Evolutionary conservation across 2,888 invertebrate genomes (phyloP), one percentile per base, ranked within the genome.

Genomic region (Philereme vetulata): DNA sequence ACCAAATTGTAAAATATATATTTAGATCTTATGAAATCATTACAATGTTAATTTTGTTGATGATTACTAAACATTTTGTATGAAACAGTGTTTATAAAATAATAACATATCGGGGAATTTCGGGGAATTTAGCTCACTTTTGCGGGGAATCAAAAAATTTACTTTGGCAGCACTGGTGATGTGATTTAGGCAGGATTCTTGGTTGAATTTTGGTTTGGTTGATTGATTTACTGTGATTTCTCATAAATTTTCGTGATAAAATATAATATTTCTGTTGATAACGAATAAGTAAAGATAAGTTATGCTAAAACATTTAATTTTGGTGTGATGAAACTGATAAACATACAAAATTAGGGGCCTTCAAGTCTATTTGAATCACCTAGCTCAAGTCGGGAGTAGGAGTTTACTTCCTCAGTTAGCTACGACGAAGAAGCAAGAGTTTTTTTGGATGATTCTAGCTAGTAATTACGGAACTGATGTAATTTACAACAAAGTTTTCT

Each of bases 221-320:
- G 7, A 9, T 48, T 46, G 8, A 35, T 54, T 53, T 47, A 10
- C 9, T 42, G 21, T 55, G 47, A 44, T 42, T 55, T 55, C 36
- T 32, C 42, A 10, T 10, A 5, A 51, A 55, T 55, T 55, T 49
- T 49, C 35, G 43, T 32, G 21, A 36, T 32, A 44, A 5, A 10
- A 4, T n/a, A 4, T 4, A 42, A 0, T n/a, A 10, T 10, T 4
- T 4, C 10, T 3, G n/a, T 10, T 4, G 10, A n/a, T 42, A 5
- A 5, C 1, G 10, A 10, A 42, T n/a, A 0, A 42, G 42, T 36
- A 10, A 42, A 10, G 4, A 10, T 42, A 42, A 42, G 42, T 42
- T n/a, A 10, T 4, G 42, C 5, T 8, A 42, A 10, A n/a, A 42
- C n/a, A 42, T 5, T 42, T 4, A n/a, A 42, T 42, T 42, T 0